Conservation (phyloP, 2,888 invertebrate genomes). For the Pollenia griseotomentosa region DNA sequence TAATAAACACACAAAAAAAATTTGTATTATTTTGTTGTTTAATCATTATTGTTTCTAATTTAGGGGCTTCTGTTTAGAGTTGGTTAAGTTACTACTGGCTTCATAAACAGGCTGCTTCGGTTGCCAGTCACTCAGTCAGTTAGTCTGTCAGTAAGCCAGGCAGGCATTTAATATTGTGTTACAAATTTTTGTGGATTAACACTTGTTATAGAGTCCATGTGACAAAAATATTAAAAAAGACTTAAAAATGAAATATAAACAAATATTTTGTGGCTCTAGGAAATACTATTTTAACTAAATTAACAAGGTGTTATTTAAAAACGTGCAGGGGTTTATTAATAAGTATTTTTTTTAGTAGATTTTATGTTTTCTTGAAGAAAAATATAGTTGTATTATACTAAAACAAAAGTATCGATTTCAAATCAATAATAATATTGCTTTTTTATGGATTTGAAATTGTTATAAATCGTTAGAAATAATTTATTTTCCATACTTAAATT, state of each 20-base stretch:
- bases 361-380: slow-evolving; percentile 5
- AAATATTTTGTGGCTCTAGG: slow-evolving; percentile 36
- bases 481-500: background rate
- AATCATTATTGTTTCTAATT: slow-evolving; percentile 65
- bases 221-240: slow-evolving; percentile 67
- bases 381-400: slow-evolving; percentile 1
- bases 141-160: slow-evolving; percentile 3
- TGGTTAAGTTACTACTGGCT: background rate
- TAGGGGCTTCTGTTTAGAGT: slow-evolving; percentile 59
- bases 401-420: slow-evolving; percentile 26
- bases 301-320: slow-evolving; percentile 70
- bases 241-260: slow-evolving; percentile 11
- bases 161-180: slow-evolving; percentile 55
- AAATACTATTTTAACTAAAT: slow-evolving; percentile 61
- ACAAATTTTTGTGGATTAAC: slow-evolving; percentile 68
- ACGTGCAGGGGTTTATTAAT: slow-evolving; percentile 65
- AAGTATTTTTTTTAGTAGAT: background rate
- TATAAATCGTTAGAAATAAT: background rate
- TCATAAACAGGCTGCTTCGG: background rate
- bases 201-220: slow-evolving; percentile 68
- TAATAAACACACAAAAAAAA: slow-evolving; percentile 53
- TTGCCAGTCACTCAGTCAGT: slow-evolving; percentile 8
- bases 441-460: background rate
- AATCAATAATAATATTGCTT: background rate
- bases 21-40: slow-evolving; percentile 67